Evolutionary conservation across 1,140 invertebrate genomes (phyloP), one percentile per base, ranked within the genome.

Genomic region (Gryon sp.): DNA sequence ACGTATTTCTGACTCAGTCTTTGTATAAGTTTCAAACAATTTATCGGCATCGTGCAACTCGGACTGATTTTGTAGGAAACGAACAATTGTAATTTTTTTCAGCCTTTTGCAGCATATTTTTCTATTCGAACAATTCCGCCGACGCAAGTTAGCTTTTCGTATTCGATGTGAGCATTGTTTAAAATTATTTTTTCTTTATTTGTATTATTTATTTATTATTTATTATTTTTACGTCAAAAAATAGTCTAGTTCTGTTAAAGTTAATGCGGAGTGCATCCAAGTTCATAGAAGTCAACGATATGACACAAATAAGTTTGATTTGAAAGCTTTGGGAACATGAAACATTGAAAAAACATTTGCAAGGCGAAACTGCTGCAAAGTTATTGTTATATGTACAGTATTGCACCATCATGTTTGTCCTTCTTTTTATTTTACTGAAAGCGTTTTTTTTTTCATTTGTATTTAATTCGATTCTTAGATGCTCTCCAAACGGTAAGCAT

Each of bases 1-100:
- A 66, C 20, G 12, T 24, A 8, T 15, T 60, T 60, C 55, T 26
- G 30, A 60, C 53, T 70, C 55, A 60, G 66, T 70, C 65, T 69
- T 57, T 68, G 5, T 30, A 40, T 32, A 16, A 45, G 14, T 24
- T 68, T 53, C 40, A 32, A 66, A 36, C 30, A 9, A 18, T 41
- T 59, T 20, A 43, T 22, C 66, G 69, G 52, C 50, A 63, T 63
- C 69, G 69, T 73, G 69, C 16, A 60, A 50, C 57, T 65, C 26
- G 69, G 55, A 30, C 34, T 59, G 9, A 15, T n/a, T n/a, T 66
- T 59, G 5, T 12, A 78, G 63, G 76, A 78, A 78, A 62, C 22
- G 16, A 72, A 59, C 68, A 19, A 28, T 40, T 36, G 7, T 40
- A 12, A 12, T 34, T 72, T 28, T 24, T 48, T 73, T 68, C 76